Percentiles rank a stretch among this genome's conserved stretches.
phyloP scores from a whole-genome alignment of 2,888 invertebrate genomes.

The Cinara cedri region DNA sequence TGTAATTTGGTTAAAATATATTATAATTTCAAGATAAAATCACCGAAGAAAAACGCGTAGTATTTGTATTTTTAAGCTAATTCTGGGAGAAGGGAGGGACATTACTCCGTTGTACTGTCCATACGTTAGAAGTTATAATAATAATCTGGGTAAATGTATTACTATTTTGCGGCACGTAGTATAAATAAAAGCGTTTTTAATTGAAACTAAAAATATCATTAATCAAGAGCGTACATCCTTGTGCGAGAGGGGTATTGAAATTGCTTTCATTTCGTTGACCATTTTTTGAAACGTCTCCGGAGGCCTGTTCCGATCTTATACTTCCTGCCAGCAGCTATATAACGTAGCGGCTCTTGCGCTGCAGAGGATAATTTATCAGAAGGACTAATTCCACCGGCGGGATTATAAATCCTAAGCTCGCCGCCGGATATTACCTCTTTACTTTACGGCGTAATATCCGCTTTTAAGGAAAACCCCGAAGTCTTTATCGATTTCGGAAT shows the following conservation, averaged over 20 bases:
- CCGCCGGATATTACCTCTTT: conserved; percentile 57
- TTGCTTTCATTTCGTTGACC: conserved; percentile 53
- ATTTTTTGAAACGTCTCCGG: conserved; percentile 52
- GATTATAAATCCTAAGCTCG: conserved; percentile 57
- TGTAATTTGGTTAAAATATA: no score
- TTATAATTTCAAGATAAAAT: no score
- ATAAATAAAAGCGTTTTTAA: conserved; percentile 30
- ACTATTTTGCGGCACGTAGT: background rate
- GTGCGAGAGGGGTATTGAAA: conserved; percentile 33
- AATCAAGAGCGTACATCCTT: conserved; percentile 34
- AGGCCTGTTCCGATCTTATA: conserved; percentile 45
- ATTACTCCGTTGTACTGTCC: no score
- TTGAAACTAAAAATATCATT: conserved; percentile 42
- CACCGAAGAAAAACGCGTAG: no score
- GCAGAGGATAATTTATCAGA: conserved; percentile 54
- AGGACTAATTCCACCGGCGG: conserved; percentile 52
- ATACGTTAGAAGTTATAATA: no score
- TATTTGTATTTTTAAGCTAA: no score
- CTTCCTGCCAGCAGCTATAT: conserved; percentile 54
- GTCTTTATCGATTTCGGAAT: conserved; percentile 52
- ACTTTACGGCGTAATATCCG: conserved; percentile 57
- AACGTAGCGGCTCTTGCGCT: no score
- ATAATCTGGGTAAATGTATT: no score
- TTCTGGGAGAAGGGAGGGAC: no score
- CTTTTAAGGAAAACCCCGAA: conserved; percentile 45